Conservation (phyloP, 2,888 invertebrate species). For the Harpagoxenus sublaevis region DNA sequence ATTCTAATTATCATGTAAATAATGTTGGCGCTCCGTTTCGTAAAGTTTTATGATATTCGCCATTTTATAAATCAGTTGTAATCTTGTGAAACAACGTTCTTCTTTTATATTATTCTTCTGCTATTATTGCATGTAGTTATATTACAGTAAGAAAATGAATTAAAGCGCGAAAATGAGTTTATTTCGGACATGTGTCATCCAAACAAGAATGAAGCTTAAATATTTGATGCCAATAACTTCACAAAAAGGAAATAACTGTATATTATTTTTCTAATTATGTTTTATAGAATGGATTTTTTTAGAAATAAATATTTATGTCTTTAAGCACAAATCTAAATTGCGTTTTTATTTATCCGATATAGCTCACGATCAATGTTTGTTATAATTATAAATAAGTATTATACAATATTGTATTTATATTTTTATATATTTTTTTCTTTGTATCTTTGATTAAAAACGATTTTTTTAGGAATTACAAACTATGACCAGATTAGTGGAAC, state of each 20-base stretch:
- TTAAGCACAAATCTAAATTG: slow-evolving; percentile 42
- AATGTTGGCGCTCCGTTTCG: background rate
- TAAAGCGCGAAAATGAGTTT: background rate
- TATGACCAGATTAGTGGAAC: slow-evolving; percentile 77
- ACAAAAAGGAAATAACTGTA: background rate
- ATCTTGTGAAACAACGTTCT: too few relatives aligned
- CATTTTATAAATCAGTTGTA: background rate
- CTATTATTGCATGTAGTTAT: slow-evolving; percentile 1
- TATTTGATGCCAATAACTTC: background rate
- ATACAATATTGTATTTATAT: background rate
- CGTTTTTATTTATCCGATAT: slow-evolving; percentile 48
- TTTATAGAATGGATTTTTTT: slow-evolving; percentile 37
- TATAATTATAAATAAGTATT: slow-evolving; percentile 24
- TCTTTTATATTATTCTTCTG: background rate
- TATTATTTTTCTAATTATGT: slow-evolving; percentile 29
- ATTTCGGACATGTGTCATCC: slow-evolving; percentile 1
- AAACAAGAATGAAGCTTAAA: background rate
- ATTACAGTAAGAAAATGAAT: background rate
- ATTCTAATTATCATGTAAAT: slow-evolving; percentile 35
- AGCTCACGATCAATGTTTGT: background rate
- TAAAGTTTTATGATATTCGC: background rate
- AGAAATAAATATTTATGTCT: slow-evolving; percentile 53
- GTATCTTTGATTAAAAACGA: slow-evolving; percentile 8
- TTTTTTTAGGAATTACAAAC: slow-evolving; percentile 77
- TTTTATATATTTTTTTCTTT: background rate